These are phyloP conservation scores for Athalia rosae DNA, from an alignment of 2,888 invertebrate genomes.

Conservation along the genomic window DNA sequence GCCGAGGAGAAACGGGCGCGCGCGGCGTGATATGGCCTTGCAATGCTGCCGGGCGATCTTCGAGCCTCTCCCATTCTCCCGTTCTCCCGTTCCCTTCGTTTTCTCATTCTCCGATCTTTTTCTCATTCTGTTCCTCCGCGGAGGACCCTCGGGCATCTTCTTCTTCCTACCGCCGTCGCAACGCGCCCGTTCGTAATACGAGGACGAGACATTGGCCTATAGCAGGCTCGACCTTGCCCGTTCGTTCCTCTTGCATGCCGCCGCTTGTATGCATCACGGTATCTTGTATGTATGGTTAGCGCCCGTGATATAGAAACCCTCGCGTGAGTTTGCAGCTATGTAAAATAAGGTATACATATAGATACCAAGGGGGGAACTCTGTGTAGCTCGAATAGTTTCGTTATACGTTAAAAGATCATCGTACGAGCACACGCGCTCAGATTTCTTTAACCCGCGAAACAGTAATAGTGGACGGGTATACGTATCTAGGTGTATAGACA, in stretches of 20 bases:
- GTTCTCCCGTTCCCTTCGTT: constrained; percentile 47
- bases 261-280: constrained; percentile 59
- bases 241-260: constrained; percentile 72
- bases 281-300: constrained; percentile 32
- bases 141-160: constrained; percentile 58
- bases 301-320: constrained; percentile 24
- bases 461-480: constrained; percentile 31
- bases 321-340: constrained; percentile 32
- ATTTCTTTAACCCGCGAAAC: constrained; percentile 1
- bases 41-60: constrained; percentile 32
- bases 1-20: constrained; percentile 13
- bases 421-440: constrained; percentile 17
- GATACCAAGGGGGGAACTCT: not conserved
- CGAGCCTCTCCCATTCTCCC: constrained; percentile 49
- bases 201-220: constrained; percentile 71
- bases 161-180: constrained; percentile 63
- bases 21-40: constrained; percentile 28
- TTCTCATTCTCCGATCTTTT: constrained; percentile 38
- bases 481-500: constrained; percentile 25
- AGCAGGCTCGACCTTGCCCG: constrained; percentile 72
- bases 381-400: constrained; percentile 6
- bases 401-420: not conserved
- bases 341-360: not conserved
- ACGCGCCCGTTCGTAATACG: constrained; percentile 58
- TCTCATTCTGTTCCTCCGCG: constrained; percentile 51